These are phyloP conservation scores for Geopemphigus sp. DNA, from an alignment of 1,140 invertebrate species.

Conservation along the genomic window DNA sequence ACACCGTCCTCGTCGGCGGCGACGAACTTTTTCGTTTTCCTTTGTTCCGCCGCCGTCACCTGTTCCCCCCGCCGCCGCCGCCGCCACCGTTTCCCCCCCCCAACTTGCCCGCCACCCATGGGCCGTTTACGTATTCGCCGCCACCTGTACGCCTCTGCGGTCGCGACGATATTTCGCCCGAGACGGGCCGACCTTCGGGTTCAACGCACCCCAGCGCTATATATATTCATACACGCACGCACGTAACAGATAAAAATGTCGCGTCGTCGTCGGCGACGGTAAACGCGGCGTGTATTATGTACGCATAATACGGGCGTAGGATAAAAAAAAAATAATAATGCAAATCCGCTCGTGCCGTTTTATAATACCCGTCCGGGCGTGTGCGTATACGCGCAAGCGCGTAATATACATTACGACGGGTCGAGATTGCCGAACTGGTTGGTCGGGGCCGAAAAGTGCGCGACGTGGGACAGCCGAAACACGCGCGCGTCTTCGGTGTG, in stretches of 20 bases:
- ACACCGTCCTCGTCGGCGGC: too few relatives aligned
- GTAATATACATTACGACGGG: background rate
- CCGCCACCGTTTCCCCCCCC: background rate
- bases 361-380: background rate
- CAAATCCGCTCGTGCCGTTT: background rate
- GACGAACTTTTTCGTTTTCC: too few relatives aligned
- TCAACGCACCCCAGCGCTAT: slow-evolving; percentile 36
- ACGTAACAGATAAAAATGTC: background rate
- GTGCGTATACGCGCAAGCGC: too few relatives aligned
- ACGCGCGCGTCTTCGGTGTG: too few relatives aligned
- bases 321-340: slow-evolving; percentile 22
- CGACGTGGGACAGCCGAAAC: too few relatives aligned
- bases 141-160: too few relatives aligned
- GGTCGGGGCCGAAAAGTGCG: too few relatives aligned
- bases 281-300: background rate
- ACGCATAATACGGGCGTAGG: background rate
- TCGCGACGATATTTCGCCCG: background rate
- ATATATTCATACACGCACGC: too few relatives aligned
- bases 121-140: background rate
- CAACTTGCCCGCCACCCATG: too few relatives aligned
- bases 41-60: too few relatives aligned
- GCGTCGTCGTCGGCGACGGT: background rate
- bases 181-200: slow-evolving; percentile 43
- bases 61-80: too few relatives aligned
- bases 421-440: background rate